Percentiles rank a stretch among this genome's conserved stretches.
Evolutionary conservation across 2,888 invertebrate species (phyloP).

Genomic region (Bombylius major): DNA sequence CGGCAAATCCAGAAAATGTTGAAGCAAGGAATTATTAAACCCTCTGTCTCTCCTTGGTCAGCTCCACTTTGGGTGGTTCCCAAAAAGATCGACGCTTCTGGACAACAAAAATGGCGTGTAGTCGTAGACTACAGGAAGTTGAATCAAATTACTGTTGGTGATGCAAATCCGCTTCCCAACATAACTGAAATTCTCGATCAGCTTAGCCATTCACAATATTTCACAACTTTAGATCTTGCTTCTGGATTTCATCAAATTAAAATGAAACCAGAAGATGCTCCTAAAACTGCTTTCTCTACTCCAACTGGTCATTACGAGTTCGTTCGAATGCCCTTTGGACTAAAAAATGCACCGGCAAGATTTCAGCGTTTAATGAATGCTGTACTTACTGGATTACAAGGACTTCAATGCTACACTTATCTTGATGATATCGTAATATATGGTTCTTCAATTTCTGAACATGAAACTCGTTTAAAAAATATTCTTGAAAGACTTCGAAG

Average conservation of each 20-base stretch:
- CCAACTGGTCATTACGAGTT: conserved; percentile 5
- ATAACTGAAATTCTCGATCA: not conserved
- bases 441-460: conserved; percentile 1
- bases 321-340: conserved; percentile 3
- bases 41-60: conserved; percentile 2
- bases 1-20: conserved; percentile 7
- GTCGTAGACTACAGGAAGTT: conserved; percentile 4
- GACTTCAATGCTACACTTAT: not conserved
- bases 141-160: not conserved
- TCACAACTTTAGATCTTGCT: too few relatives aligned
- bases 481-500: not conserved
- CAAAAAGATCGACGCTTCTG: conserved; percentile 3
- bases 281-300: conserved; percentile 8
- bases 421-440: conserved; percentile 2
- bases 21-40: conserved; percentile 1
- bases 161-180: not conserved
- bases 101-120: conserved; percentile 5
- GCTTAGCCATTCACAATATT: too few relatives aligned
- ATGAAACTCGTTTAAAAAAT: not conserved
- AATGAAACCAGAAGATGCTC: not conserved
- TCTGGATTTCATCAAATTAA: too few relatives aligned
- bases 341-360: not conserved
- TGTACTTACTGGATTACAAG: conserved; percentile 1
- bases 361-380: not conserved
- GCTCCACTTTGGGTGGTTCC: conserved; percentile 3